Evolutionary conservation across 2,113 vertebrate species (phyloP).

Genomic region (Ammodytes dubius): DNA sequence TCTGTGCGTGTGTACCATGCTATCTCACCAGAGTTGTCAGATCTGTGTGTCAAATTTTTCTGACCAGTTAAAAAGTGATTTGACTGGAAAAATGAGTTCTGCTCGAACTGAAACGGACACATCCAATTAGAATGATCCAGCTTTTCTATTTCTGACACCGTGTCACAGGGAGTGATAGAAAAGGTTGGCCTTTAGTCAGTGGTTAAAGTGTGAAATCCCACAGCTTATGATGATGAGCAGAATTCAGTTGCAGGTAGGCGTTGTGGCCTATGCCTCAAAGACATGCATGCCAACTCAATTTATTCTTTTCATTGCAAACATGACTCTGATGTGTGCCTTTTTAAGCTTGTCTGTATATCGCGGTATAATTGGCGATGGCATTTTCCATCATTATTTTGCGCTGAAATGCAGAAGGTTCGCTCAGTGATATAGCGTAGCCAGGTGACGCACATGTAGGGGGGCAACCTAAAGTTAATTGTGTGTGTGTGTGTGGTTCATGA

Average conservation of each 20-base stretch:
- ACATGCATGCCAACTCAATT: constrained; percentile 60
- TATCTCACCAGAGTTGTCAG: constrained; percentile 36
- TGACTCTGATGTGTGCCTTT: constrained; percentile 61
- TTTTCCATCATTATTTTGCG: constrained; percentile 20
- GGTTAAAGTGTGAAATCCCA: constrained; percentile 77
- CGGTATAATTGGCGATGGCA: constrained; percentile 45
- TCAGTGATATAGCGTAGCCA: background rate
- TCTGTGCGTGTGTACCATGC: background rate
- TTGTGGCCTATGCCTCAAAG: constrained; percentile 47
- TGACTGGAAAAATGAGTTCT: constrained; percentile 26
- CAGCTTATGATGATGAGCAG: constrained; percentile 59
- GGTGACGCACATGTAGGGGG: background rate
- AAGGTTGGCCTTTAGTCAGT: constrained; percentile 74
- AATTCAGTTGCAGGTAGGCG: constrained; percentile 75
- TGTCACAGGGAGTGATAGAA: constrained; percentile 68
- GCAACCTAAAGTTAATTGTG: background rate
- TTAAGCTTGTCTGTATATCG: constrained; percentile 50
- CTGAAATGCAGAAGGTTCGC: background rate
- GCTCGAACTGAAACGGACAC: constrained; percentile 51
- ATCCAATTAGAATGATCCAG: constrained; percentile 72
- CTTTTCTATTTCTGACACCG: constrained; percentile 72
- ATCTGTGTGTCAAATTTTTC: constrained; percentile 54
- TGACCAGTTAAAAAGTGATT: constrained; percentile 60
- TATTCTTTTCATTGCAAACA: constrained; percentile 55
- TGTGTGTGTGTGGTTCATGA: constrained; percentile 3